Percentiles rank a stretch among this genome's conserved stretches.
Conservation (phyloP, 2,888 invertebrate species). For the Sarcophaga caerulescens region DNA sequence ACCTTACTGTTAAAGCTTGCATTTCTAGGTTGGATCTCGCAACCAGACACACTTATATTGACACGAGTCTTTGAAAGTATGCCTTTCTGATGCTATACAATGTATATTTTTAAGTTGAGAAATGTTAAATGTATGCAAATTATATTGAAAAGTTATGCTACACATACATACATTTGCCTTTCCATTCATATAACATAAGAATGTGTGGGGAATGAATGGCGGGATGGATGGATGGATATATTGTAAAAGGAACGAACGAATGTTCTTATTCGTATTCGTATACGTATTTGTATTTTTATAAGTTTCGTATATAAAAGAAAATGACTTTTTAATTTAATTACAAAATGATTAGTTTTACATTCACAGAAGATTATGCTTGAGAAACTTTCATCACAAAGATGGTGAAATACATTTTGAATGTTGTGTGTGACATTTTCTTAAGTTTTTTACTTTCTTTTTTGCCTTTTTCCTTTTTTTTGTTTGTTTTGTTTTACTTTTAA, state of each 20-base stretch:
- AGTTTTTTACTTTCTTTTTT: constrained; percentile 26
- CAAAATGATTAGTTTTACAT: constrained; percentile 69
- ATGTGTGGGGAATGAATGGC: neutral
- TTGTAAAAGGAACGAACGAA: neutral
- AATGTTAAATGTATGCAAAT: constrained; percentile 67
- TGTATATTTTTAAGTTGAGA: constrained; percentile 19
- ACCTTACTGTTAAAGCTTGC: too few relatives aligned
- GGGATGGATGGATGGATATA: constrained; percentile 3
- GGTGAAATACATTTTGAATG: constrained; percentile 46
- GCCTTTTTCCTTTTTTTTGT: neutral
- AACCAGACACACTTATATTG: neutral
- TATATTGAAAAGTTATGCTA: constrained; percentile 64
- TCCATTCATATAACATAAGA: constrained; percentile 8
- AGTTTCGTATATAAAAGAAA: constrained; percentile 65
- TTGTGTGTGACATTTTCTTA: constrained; percentile 52
- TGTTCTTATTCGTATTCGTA: constrained; percentile 7
- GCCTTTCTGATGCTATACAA: neutral
- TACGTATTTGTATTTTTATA: constrained; percentile 57
- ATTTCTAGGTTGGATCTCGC: constrained; percentile 5
- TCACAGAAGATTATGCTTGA: constrained; percentile 64
- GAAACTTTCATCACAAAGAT: constrained; percentile 55
- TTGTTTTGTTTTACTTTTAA: neutral
- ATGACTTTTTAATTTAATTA: constrained; percentile 69
- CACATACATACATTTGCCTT: neutral
- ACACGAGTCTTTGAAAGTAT: neutral